A percentile compares a stretch with the other conserved stretches of the same genome.
Conservation (phyloP, 2,113 vertebrate genomes). For the Megalops atlanticus region DNA sequence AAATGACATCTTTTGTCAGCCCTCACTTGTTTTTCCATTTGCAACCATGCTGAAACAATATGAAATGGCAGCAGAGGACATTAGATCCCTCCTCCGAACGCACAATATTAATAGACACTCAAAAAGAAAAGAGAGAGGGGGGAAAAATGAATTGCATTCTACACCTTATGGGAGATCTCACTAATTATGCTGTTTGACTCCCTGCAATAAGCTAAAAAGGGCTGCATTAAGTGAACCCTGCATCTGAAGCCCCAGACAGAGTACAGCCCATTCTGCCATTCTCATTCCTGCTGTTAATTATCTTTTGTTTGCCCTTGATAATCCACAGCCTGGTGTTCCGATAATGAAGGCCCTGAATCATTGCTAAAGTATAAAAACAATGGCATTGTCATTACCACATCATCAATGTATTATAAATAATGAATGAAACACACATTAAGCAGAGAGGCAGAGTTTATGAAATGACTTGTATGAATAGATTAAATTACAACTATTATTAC, state of each 20-base stretch:
- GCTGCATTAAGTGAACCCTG: constrained; percentile 71
- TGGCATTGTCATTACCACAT: constrained; percentile 95
- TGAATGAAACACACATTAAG: constrained; percentile 94
- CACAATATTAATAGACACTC: not conserved
- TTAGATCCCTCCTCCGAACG: not conserved
- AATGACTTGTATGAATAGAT: constrained; percentile 97
- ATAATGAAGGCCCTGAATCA: constrained; percentile 94
- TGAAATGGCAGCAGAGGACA: not conserved
- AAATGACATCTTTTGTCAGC: not conserved
- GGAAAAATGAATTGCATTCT: constrained; percentile 51
- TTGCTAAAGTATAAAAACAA: constrained; percentile 87
- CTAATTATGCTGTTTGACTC: constrained; percentile 76
- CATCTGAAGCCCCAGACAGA: constrained; percentile 61
- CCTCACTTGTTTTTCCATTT: not conserved
- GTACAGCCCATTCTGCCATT: constrained; percentile 63
- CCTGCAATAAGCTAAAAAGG: constrained; percentile 64
- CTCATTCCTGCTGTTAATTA: constrained; percentile 88
- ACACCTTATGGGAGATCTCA: constrained; percentile 52
- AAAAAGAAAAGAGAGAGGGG: constrained; percentile 20
- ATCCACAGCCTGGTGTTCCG: constrained; percentile 85
- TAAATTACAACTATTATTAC: constrained; percentile 99
- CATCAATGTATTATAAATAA: constrained; percentile 96
- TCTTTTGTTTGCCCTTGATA: constrained; percentile 99
- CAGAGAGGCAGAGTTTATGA: constrained; percentile 89
- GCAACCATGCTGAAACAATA: not conserved